phyloP scores from a whole-genome alignment of 1,140 invertebrate species.

The Drosophila rufa region DNA sequence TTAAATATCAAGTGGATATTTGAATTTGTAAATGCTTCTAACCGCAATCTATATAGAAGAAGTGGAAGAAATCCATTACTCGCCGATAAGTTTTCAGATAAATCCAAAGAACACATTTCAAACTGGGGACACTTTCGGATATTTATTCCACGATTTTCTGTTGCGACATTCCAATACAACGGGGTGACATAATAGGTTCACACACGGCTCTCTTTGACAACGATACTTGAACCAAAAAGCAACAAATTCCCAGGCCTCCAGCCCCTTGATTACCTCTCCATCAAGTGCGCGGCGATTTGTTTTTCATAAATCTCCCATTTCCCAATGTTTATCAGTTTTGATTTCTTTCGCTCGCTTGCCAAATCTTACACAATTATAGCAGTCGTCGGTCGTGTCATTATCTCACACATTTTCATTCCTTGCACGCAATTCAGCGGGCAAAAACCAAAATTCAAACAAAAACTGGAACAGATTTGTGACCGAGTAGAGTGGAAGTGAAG shows the following conservation, averaged over 20 bases:
- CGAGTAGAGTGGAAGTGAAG: conserved; percentile 10
- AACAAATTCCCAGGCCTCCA: conserved; percentile 20
- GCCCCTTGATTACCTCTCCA: conserved; percentile 12
- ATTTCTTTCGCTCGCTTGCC: conserved; percentile 27
- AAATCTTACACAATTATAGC: conserved; percentile 51
- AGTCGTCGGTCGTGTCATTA: conserved; percentile 29
- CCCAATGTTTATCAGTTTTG: conserved; percentile 38
- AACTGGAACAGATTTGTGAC: conserved; percentile 38
- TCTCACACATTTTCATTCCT: conserved; percentile 53
- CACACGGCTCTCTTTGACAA: conserved; percentile 9
- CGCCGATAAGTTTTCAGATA: background rate
- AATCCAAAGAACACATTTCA: background rate
- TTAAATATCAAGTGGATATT: conserved; percentile 2
- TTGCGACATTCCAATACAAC: conserved; percentile 1
- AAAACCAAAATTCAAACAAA: conserved; percentile 14
- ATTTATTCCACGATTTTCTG: background rate
- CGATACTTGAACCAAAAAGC: conserved; percentile 12
- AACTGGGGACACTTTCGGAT: conserved; percentile 8
- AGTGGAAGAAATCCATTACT: background rate
- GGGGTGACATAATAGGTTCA: conserved; percentile 36
- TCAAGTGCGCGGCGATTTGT: conserved; percentile 26
- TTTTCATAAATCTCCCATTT: conserved; percentile 47
- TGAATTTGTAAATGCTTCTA: background rate
- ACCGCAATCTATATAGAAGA: background rate
- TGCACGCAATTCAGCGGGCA: conserved; percentile 40